Evolutionary conservation across 2,888 invertebrate genomes (phyloP), one percentile per base, ranked within the genome.

Genomic region (Iselma pallidipennis): DNA sequence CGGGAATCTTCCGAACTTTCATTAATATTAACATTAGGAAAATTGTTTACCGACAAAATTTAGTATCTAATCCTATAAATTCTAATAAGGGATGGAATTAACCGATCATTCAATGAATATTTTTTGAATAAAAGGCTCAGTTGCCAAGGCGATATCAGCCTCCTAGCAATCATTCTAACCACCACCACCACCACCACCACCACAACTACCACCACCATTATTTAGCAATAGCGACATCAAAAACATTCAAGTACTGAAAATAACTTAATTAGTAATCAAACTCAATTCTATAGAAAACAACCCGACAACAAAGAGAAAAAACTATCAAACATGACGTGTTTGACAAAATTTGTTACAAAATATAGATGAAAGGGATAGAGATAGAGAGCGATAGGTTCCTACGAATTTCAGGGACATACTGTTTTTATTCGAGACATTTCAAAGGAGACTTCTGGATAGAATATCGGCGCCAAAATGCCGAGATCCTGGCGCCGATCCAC

Each of bases 381-480:
- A 53, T 14, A 26, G 26, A 6, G 19, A 2, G 16, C 3, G 23
- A n/a, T 12, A n/a, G 26, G 14, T 7, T 23, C 55, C 10, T 26
- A 19, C 31, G 55, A 49, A 52, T 58, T 55, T 55, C 59, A 59
- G 52, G 62, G 55, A 49, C 51, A 48, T 28, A 33, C 28, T 55
- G 59, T 59, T 63, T 53, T 63, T 56, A 28, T 45, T 29, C 48
- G 28, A 31, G 25, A 61, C 52, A 48, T 52, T 55, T 51, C 28
- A 28, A 16, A 37, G 16, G 37, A 37, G 37, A 16, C 14, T 14
- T 45, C 21, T 12, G 45, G 45, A 21, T 48, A 59, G 63, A 63
- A 63, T 57, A 14, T 53, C 59, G 63, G 59, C 63, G 63, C 63
- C 63, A 63, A 57, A 45, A 31, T 49, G 42, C 33, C 52, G 28